Evolutionary conservation across 2,797 vertebrate genomes (phyloP), one percentile per base, ranked within the genome.

Genomic region (Oreochromis mossambicus): DNA sequence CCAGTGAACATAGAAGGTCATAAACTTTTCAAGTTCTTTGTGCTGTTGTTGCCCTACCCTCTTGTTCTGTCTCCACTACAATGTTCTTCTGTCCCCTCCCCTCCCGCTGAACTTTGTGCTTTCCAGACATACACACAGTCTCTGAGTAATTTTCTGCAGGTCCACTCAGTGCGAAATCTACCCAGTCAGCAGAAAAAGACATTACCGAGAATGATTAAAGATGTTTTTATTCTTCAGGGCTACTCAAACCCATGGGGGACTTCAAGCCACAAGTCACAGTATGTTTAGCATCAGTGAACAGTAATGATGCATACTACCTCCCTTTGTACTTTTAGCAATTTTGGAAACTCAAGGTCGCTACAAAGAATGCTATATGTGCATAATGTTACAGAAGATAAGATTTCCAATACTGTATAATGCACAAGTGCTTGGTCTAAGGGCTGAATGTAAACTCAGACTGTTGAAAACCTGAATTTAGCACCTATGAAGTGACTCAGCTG

Each of bases 101-200:
- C 56, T 73, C 29, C 46, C 26, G 12, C 26, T 86, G 56, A 87
- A 83, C 83, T 83, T 63, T 61, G 8, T 56, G 21, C 41, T 56
- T 38, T 41, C 3, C 4, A 73, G 9, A 32, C 29, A 73, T 11
- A 13, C 38, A 21, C 21, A 54, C 79, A 54, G 6, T 2, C 2
- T 38, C 26, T 82, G 75, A 83, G 63, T 87, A 80, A 76, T 73
- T 79, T 88, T 82, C 51, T 77, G 26, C 15, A 75, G 46, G 70
- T 32, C 15, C 26, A 17, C 26, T 46, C 70, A 66, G 4, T 38
- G 63, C 13, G 2, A 34, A 73, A 48, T 86, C 41, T 78, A 21
- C 41, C 29, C 13, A 78, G 77, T 88, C 89, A 91, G 86, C 86
- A 87, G 78, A 82, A 89, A 91, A 83, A 38, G 7, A 3, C 55